Conservation (phyloP, 2,113 vertebrate species). For the Pseudolaguvia tuberculata region DNA sequence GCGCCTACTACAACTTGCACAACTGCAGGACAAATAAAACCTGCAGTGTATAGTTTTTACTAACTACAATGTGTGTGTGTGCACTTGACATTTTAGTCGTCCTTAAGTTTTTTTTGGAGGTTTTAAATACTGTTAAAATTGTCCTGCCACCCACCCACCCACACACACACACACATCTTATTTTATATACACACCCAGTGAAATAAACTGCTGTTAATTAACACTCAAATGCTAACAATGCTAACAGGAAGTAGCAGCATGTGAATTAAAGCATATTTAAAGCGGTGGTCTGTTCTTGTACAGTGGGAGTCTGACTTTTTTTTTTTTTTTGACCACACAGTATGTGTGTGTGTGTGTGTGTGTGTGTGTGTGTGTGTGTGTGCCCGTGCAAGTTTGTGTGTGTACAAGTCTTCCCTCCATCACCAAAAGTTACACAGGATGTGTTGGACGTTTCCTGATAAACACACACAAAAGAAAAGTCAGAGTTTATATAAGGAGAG, state of each 20-base stretch:
- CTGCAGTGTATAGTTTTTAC: not conserved
- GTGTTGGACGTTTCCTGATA: no score
- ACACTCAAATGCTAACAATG: constrained; percentile 24
- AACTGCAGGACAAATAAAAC: not conserved
- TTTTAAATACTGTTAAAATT: constrained; percentile 62
- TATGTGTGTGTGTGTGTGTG: not conserved
- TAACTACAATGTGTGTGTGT: not conserved
- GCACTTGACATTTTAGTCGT: constrained; percentile 34
- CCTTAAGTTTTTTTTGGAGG: constrained; percentile 55
- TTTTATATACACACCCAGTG: constrained; percentile 41
- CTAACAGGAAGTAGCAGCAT: not conserved
- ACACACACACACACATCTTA: no score
- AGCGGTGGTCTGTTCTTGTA: no score
- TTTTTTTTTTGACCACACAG: not conserved
- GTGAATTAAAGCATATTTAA: not conserved
- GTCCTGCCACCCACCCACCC: no score
- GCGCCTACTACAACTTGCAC: not conserved
- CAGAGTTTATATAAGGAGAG: not conserved
- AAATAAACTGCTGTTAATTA: no score
- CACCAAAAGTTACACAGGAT: no score
- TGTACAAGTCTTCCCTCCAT: no score
- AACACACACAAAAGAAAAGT: not conserved
- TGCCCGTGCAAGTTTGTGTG: no score
- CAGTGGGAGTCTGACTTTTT: no score
- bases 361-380: no score